Base-by-base conservation (phyloP, 1,140 invertebrate genomes). In the Thalassaphorura encarpata region DNA sequence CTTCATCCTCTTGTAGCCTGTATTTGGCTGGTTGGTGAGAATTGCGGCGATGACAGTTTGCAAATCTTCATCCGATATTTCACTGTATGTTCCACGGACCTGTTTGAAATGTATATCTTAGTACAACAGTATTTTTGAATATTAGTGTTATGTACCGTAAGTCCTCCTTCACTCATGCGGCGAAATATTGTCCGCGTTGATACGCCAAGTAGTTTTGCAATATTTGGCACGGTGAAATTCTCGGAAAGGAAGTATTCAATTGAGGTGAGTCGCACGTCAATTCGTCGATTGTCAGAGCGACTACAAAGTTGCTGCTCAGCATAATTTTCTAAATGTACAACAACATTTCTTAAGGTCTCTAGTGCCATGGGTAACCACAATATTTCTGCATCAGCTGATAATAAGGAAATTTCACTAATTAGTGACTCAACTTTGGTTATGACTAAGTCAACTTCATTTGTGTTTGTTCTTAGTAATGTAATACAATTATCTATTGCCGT, bases 171-270 rank as follows among this genome's bases (percentile, higher is more conserved):
- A 27, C n/a, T 3, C 18, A 52, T 21, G 5, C 50, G 31, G 6
- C 50, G 31, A 21, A 52, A 52, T 41, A 52, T 41, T 11, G 50
- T 52, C 21, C 16, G 19, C 15, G 5, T 40, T 11, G 50, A 52
- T 3, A 52, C 50, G 21, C 50, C 50, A 4, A 41, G 26, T 36
- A 52, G 39, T 41, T 42, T 52, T 6, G 50, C n/a, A 41, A 52
- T 52, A 41, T 13, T 4, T 16, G 24, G 15, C 3, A 52, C 50
- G 3, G 18, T 8, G 27, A 52, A 52, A 18, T 31, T 5, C 15
- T 24, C 19, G 18, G 50, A 52, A 2, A 52, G 13, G 3, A 52
- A 31, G 26, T 18, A 27, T 23, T 52, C 50, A 52, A 52, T 8
- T 3, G 33, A 21, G 8, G 41, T 18, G 18, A 23, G 6, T 18